Evolutionary conservation across 2,888 invertebrate species (phyloP).

Genomic region (Operophtera brumata): DNA sequence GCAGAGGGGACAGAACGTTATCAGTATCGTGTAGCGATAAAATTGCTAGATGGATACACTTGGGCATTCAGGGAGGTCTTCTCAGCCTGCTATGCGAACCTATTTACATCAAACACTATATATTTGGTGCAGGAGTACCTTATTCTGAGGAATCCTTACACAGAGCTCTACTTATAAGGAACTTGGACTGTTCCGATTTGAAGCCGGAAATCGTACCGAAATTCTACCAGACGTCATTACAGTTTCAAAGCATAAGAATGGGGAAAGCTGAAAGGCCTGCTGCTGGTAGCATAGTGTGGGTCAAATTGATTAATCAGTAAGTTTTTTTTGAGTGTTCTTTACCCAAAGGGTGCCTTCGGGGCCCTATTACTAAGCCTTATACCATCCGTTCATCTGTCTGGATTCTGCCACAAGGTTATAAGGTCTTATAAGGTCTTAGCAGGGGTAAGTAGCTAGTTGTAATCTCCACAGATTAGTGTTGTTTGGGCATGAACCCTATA

Average conservation of each 20-base stretch:
- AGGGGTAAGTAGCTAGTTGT: too few species aligned
- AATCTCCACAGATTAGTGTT: too few species aligned
- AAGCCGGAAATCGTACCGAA: slow-evolving; percentile 38
- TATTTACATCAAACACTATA: slow-evolving; percentile 85
- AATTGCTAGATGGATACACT: slow-evolving; percentile 91
- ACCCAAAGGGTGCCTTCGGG: too few species aligned
- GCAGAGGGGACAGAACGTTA: slow-evolving; percentile 92
- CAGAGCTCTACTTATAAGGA: slow-evolving; percentile 74
- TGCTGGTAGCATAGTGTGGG: slow-evolving; percentile 64
- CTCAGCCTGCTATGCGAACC: slow-evolving; percentile 83
- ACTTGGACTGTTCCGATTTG: slow-evolving; percentile 24
- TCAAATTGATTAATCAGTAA: slow-evolving; percentile 51
- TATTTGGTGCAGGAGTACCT: slow-evolving; percentile 85
- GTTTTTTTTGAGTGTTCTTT: too few species aligned
- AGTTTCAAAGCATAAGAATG: slow-evolving; percentile 47
- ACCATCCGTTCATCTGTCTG: too few species aligned
- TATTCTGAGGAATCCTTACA: slow-evolving; percentile 82
- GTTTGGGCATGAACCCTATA: too few species aligned
- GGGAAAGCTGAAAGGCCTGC: slow-evolving; percentile 48
- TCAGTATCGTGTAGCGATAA: slow-evolving; percentile 98
- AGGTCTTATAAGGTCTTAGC: too few species aligned
- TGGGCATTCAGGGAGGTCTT: slow-evolving; percentile 92
- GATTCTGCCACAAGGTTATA: too few species aligned
- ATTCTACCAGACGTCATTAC: slow-evolving; percentile 50
- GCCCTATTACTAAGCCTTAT: too few species aligned